Base-by-base conservation (phyloP, 2,113 vertebrate genomes). In the Oreochromis tanganicae region DNA sequence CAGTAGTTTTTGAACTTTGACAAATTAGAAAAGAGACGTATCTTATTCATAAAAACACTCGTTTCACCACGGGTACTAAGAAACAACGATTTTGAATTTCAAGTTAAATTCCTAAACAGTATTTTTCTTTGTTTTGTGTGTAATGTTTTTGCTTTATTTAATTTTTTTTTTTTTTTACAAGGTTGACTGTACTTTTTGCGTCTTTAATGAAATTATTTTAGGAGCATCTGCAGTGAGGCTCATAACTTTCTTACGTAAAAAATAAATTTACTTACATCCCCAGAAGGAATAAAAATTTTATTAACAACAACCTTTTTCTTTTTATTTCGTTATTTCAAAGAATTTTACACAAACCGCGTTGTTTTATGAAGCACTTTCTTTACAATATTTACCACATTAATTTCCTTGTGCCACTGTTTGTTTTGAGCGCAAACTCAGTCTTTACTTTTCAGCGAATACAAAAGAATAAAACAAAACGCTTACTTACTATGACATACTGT, bases 261-360 rank as follows among this genome's bases (percentile, higher is more conserved):
- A 75, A 29, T 10, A 48, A 27, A 46, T 73, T 27, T 48, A 48
- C 13, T 73, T 46, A 27, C 41, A 73, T 29, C 14, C 1, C 8
- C 21, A 73, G 68, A 73, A 48, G 9, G 21, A 73, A 73, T 41
- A 71, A 9, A 2, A 2, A 3, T 6, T 36, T 43, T 4, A 24
- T 24, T 43, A 0, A 46, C 13, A 46, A 17, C 38, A 27, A 0
- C 36, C 36, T 7, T 21, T 68, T 68, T 21, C 36, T 68, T 24
- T 41, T 21, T 24, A 21, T 68, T 68, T 38, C 4, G 10, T 46
- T 73, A 46, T 73, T 71, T 24, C 66, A 71, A 43, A 71, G 1
- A 43, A 48, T 48, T 16, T 29, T 75, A 29, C 24, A 75, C 71
- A 75, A 75, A 75, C 43, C 9, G 16, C 17, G 12, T 50, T 32